phyloP scores from a whole-genome alignment of 1,140 invertebrate genomes.

The Carposina sasakii region DNA sequence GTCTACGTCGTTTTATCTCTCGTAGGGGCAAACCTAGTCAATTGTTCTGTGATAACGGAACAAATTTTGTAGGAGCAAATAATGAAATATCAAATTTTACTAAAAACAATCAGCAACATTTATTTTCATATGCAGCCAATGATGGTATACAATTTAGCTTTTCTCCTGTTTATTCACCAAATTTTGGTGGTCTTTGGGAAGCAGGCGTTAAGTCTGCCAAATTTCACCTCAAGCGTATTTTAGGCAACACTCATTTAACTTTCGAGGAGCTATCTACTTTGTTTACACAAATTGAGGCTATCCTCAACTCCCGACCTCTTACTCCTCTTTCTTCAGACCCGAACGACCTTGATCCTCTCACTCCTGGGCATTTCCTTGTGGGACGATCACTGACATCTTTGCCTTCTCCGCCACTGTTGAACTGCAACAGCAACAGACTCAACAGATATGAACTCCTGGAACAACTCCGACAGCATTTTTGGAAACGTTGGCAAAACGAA shows the following conservation, averaged over 20 bases:
- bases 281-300: conserved; percentile 12
- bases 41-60: conserved; percentile 17
- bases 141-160: conserved; percentile 2
- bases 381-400: neutral
- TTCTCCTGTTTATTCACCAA: neutral
- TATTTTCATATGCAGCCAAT: neutral
- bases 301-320: conserved; percentile 22
- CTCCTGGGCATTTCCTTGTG: conserved; percentile 5
- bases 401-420: no score
- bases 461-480: no score
- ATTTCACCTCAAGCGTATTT: neutral
- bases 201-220: neutral
- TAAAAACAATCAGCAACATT: neutral
- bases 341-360: neutral
- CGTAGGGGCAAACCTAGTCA: conserved; percentile 1
- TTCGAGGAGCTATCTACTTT: conserved; percentile 15
- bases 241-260: conserved; percentile 7
- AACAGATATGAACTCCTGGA: no score
- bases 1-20: conserved; percentile 11
- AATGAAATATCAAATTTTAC: neutral
- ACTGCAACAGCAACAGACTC: no score
- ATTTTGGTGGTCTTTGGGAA: neutral
- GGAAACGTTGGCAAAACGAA: no score
- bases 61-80: conserved; percentile 14
- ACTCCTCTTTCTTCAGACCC: conserved; percentile 3